Conservation (phyloP, 2,797 vertebrate genomes). For the Diceros bicornis region DNA sequence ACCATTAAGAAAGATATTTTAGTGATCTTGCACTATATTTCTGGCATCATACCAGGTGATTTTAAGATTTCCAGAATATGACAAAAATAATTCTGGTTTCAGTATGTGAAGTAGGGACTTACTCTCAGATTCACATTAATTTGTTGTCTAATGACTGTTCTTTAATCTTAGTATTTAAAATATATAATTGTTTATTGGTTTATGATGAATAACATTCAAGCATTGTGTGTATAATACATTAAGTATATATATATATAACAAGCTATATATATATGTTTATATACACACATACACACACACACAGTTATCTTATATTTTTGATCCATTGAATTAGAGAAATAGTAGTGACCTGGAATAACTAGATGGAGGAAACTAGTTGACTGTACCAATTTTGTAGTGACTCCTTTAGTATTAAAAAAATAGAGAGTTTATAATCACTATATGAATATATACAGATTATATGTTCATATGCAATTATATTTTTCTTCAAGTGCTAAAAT, state of each 20-base stretch:
- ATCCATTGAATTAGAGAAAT: background rate
- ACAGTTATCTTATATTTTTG: background rate
- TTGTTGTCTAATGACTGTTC: conserved; percentile 29
- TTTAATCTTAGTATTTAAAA: conserved; percentile 5
- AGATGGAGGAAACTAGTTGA: background rate
- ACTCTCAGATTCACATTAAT: background rate
- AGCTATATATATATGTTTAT: too few relatives aligned
- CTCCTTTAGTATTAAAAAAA: background rate
- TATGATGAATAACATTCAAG: background rate
- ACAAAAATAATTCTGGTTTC: conserved; percentile 35
- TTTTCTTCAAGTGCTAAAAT: conserved; percentile 38
- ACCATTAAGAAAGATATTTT: background rate
- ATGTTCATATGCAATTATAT: background rate
- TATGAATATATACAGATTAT: background rate
- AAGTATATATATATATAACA: too few relatives aligned
- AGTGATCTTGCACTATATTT: background rate
- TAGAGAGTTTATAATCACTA: background rate
- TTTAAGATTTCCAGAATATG: background rate
- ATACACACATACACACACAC: background rate
- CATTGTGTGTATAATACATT: background rate
- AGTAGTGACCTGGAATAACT: background rate
- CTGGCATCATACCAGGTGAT: background rate
- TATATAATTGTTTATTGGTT: background rate
- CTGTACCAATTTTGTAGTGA: background rate
- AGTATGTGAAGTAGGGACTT: background rate